Base-by-base conservation (phyloP, 2,113 vertebrate genomes). In the Pachypanchax playfairii region DNA sequence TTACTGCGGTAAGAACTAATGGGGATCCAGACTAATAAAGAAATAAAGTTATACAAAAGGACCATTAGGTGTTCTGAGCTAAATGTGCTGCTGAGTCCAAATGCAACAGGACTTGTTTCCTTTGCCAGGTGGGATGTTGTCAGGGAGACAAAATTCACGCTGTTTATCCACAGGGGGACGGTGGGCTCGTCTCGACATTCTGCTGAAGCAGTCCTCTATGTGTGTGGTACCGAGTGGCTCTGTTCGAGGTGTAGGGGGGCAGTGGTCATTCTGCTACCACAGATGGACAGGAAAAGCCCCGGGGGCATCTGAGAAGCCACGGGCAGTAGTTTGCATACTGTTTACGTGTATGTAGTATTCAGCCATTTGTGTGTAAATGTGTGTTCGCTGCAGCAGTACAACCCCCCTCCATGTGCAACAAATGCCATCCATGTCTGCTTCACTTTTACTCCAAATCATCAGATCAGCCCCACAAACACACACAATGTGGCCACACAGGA, bases 261-360 rank as follows among this genome's bases (percentile, higher is more conserved):
- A 87, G 61, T 84, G 88, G 87, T 85, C 87, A 87, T 88, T 84
- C 87, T 90, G 89, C 86, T 87, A 82, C 70, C 86, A 88, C 89
- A 90, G 89, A 90, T 90, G 89, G 89, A 88, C 89, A 90, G 87
- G 85, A 88, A 89, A 80, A 63, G 65, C 69, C 86, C 74, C 24
- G 57, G 84, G 84, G 85, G 81, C 64, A 73, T 75, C 63, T 82
- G 69, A 80, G 75, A 62, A 73, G 68, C 87, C 78, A 53, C 78
- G 74, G 84, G 83, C 83, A 62, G 76, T 44, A 51, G 66, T 84
- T 80, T 85, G 79, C 78, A 85, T 76, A 70, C 44, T 50, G 64
- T 61, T 58, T 62, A 65, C 38, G 58, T 52, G 54, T 48, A 54
- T 39, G 52, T 25, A 24, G 35, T 10, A 56, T 43, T 50, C 10